Evolutionary conservation across 23 tunicate species (phyloP).

Genomic region (Halocynthia roretzi): DNA sequence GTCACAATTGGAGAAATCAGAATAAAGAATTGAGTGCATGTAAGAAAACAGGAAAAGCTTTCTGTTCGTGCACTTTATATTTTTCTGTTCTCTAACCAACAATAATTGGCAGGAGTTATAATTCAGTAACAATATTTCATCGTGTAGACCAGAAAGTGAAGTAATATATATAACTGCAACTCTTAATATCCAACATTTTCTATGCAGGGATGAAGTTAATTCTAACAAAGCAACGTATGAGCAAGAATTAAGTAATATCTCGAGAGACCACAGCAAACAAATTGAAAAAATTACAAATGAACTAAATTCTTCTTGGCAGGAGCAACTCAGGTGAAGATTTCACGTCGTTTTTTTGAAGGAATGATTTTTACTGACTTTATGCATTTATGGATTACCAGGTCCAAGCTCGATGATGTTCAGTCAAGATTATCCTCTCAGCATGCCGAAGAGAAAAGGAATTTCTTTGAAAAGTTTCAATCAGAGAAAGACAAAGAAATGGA

Average conservation of each 20-base stretch:
- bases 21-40: too few species aligned
- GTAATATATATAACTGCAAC: too few species aligned
- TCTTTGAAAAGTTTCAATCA: conserved; percentile 44
- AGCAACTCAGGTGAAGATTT: conserved; percentile 46
- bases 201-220: conserved; percentile 11
- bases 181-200: too few species aligned
- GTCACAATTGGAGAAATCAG: too few species aligned
- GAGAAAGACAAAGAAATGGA: conserved; percentile 56
- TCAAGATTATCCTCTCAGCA: conserved; percentile 38
- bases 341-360: too few species aligned
- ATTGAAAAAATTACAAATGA: conserved; percentile 42
- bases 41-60: too few species aligned
- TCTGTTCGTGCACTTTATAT: too few species aligned
- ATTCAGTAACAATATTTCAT: too few species aligned
- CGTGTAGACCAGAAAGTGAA: too few species aligned
- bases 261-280: conserved; percentile 52
- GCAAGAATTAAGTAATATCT: neutral
- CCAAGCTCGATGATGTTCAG: conserved; percentile 39
- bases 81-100: too few species aligned
- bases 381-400: conserved; percentile 10
- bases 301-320: conserved; percentile 44
- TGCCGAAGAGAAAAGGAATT: conserved; percentile 33
- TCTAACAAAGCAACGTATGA: conserved; percentile 4
- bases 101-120: too few species aligned
- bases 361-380: neutral